These are phyloP conservation scores for Rhipidura dahli DNA, from an alignment of 2,113 vertebrate genomes.

Conservation along the genomic window DNA sequence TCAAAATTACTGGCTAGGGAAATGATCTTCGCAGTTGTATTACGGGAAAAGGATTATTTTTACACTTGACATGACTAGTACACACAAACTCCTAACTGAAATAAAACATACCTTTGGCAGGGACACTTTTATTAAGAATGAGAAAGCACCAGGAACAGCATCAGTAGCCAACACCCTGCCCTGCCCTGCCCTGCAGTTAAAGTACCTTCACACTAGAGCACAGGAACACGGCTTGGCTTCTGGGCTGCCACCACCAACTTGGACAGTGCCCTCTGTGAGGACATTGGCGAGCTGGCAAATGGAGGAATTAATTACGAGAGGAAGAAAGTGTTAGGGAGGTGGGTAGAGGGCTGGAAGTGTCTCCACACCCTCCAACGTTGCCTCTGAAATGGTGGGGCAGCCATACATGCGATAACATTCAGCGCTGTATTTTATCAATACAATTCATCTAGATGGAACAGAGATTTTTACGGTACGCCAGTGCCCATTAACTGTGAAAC, in stretches of 20 bases:
- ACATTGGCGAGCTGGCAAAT: not conserved
- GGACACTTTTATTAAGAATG: not conserved
- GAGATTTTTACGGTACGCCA: not conserved
- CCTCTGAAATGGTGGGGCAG: not conserved
- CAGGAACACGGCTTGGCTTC: not conserved
- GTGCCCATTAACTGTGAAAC: not conserved
- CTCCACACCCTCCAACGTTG: rapidly evolving
- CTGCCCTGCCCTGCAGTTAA: not conserved
- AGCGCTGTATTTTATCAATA: not conserved
- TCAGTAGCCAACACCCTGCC: not conserved
- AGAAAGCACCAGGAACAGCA: not conserved
- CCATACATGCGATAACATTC: rapidly evolving
- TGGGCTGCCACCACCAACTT: not conserved
- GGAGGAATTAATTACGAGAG: not conserved
- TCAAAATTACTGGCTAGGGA: not conserved
- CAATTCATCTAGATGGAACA: rapidly evolving
- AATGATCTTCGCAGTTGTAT: not conserved
- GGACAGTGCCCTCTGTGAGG: rapidly evolving
- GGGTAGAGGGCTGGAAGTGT: not conserved
- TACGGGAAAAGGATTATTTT: not conserved
- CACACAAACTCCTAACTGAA: not conserved
- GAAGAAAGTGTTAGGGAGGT: not conserved
- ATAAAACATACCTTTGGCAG: not conserved
- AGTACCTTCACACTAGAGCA: not conserved
- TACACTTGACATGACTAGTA: not conserved